A percentile compares a stretch with the other conserved stretches of the same genome.
Evolutionary conservation across 1,140 invertebrate genomes (phyloP).

Genomic region (Bombus consobrinus): DNA sequence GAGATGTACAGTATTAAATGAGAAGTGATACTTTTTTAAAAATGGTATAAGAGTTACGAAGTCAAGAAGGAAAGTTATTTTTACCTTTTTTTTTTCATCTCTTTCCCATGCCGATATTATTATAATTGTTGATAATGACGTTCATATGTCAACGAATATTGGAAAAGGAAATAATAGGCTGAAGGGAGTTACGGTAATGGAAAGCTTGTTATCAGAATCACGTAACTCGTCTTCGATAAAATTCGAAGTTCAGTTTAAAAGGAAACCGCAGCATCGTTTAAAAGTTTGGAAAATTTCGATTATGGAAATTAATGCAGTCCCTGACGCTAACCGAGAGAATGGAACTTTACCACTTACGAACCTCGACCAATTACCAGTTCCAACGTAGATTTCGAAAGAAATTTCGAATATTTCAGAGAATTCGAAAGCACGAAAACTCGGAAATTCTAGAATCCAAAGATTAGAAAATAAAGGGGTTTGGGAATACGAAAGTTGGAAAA

Average conservation of each 20-base stretch:
- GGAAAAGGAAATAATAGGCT: background rate
- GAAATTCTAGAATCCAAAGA: background rate
- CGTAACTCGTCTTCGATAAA: background rate
- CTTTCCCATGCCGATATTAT: background rate
- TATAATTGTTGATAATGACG: background rate
- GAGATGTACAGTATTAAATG: background rate
- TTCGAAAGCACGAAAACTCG: background rate
- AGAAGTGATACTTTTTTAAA: background rate
- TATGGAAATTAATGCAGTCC: background rate
- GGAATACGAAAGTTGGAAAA: no score
- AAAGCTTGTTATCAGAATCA: background rate
- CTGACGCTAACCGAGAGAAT: no score
- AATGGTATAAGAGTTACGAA: no score
- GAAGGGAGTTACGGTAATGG: background rate
- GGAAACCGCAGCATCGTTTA: background rate
- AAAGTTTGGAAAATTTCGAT: constrained; percentile 3
- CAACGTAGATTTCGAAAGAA: background rate
- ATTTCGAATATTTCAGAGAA: background rate
- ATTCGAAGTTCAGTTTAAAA: background rate
- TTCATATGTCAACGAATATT: background rate
- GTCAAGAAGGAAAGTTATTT: no score
- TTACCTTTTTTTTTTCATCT: background rate
- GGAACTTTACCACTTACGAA: background rate
- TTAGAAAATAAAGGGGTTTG: background rate
- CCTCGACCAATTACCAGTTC: background rate